Conservation (phyloP, 2,888 invertebrate genomes). For the Thera obeliscata region DNA sequence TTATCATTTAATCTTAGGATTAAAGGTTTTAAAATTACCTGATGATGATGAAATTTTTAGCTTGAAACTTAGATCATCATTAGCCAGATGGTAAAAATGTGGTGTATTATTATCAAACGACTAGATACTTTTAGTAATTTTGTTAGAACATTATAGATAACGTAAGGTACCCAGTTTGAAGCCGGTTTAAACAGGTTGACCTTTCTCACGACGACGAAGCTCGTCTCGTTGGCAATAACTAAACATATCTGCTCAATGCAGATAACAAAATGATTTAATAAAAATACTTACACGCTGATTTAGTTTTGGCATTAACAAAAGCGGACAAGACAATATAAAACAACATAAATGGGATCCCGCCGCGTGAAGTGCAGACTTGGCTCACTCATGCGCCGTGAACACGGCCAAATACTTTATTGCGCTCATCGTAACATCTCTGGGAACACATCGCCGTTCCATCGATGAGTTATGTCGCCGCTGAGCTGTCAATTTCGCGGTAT, state of each 20-base stretch:
- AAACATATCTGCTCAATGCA: not conserved
- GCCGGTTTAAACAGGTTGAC: constrained; percentile 12
- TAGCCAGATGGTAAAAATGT: too few relatives aligned
- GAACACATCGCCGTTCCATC: constrained; percentile 61
- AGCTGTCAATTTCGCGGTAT: constrained; percentile 80
- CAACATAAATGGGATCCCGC: constrained; percentile 76
- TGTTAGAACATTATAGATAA: too few relatives aligned
- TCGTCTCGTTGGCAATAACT: constrained; percentile 40
- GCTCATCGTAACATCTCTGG: constrained; percentile 64
- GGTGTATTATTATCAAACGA: too few relatives aligned
- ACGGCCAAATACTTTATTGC: constrained; percentile 72
- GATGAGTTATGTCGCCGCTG: constrained; percentile 70
- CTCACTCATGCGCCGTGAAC: constrained; percentile 61
- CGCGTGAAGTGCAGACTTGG: constrained; percentile 62
- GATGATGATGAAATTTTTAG: too few relatives aligned
- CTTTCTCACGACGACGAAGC: constrained; percentile 20
- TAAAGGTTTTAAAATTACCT: too few relatives aligned
- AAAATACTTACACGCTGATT: constrained; percentile 60
- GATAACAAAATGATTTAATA: constrained; percentile 45
- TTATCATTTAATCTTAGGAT: too few relatives aligned
- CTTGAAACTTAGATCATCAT: too few relatives aligned
- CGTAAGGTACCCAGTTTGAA: not conserved
- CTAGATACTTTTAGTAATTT: too few relatives aligned
- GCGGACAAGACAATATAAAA: constrained; percentile 76
- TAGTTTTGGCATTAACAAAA: constrained; percentile 80